A percentile compares a stretch with the other conserved stretches of the same genome.
Evolutionary conservation across 2,797 vertebrate genomes (phyloP).

Genomic region (Monodelphis domestica): DNA sequence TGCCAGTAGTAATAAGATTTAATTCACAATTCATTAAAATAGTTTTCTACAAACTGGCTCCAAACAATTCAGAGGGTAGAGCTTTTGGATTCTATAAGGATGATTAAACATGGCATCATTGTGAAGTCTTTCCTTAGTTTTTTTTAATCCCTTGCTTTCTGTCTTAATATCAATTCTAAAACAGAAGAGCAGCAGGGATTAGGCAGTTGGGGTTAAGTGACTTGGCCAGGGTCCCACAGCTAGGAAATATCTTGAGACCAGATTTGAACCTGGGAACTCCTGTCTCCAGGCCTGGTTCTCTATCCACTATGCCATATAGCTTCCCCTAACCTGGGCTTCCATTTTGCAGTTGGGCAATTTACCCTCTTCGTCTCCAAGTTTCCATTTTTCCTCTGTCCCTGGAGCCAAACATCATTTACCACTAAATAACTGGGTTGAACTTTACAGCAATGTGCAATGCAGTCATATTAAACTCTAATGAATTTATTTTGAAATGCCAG

Average conservation of each 20-base stretch:
- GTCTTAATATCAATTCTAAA: too few species aligned
- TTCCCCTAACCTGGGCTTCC: neutral
- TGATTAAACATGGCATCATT: neutral
- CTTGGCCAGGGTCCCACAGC: too few species aligned
- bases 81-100: neutral
- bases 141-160: too few species aligned
- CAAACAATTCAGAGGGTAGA: neutral
- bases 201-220: too few species aligned
- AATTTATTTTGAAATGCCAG: neutral
- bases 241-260: too few species aligned
- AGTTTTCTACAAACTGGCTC: neutral
- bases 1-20: neutral
- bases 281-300: too few species aligned
- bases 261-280: too few species aligned
- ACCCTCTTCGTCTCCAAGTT: neutral
- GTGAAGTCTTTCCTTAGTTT: slow-evolving; percentile 8
- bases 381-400: neutral
- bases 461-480: slow-evolving; percentile 16
- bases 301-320: too few species aligned
- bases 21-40: neutral
- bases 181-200: too few species aligned
- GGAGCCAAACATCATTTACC: neutral
- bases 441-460: neutral
- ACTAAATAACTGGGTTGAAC: neutral
- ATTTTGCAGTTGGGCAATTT: neutral